A percentile compares a stretch with the other conserved stretches of the same genome.
Conservation (phyloP, 2,113 vertebrate genomes). For the Tragelaphus imberbis region DNA sequence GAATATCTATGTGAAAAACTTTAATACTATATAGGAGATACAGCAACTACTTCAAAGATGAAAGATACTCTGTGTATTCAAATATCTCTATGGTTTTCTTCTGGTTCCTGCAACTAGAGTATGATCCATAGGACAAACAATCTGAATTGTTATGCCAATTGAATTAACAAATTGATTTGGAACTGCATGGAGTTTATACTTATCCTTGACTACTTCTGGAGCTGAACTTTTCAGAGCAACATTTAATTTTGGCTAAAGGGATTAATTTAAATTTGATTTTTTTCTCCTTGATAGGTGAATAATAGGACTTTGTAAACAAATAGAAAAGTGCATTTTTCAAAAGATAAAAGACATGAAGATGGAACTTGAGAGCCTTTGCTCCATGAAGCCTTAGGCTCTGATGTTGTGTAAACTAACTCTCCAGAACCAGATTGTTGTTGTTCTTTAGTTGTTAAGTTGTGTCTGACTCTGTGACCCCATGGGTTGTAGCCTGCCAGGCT, state of each 20-base stretch:
- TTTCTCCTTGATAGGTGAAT: background rate
- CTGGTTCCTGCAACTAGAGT: background rate
- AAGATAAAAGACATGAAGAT: background rate
- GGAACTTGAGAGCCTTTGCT: background rate
- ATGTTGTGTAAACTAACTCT: background rate
- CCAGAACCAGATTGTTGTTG: background rate
- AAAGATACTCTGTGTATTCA: background rate
- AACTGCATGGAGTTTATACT: background rate
- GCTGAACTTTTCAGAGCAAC: background rate
- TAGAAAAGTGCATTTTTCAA: conserved; percentile 4
- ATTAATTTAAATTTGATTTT: conserved; percentile 28
- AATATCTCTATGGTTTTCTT: background rate
- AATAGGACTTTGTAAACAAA: conserved; percentile 5
- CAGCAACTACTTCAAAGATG: background rate
- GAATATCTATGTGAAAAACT: background rate
- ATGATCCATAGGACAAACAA: background rate
- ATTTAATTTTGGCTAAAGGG: conserved; percentile 34
- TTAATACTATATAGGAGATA: background rate
- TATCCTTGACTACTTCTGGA: background rate
- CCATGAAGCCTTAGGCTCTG: background rate
- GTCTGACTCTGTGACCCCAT: background rate
- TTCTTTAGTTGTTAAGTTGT: background rate
- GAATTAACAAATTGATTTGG: conserved; percentile 15
- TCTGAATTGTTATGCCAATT: background rate
- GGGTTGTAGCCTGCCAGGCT: background rate